Percentiles rank a stretch among this genome's conserved stretches.
phyloP scores from a whole-genome alignment of 2,797 vertebrate genomes.

The Gastrophryne carolinensis region DNA sequence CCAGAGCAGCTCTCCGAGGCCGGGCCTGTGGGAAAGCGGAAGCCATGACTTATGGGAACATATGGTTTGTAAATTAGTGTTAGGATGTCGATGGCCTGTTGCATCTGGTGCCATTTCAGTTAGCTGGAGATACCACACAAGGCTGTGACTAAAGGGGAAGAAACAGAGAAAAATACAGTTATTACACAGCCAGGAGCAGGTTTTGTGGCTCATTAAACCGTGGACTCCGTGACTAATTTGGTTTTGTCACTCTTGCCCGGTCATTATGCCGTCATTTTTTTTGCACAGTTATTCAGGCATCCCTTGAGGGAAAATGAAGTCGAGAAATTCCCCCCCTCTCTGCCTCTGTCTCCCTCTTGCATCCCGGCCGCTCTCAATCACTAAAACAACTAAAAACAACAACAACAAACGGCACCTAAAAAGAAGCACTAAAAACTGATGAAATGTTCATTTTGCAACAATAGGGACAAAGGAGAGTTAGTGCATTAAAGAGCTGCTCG shows the following conservation, averaged over 20 bases:
- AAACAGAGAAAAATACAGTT: conserved; percentile 94
- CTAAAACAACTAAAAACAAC: conserved; percentile 54
- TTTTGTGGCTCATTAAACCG: conserved; percentile 97
- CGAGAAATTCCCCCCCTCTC: conserved; percentile 72
- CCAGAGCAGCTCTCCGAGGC: conserved; percentile 63
- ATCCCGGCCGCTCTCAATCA: conserved; percentile 69
- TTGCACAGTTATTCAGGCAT: conserved; percentile 97
- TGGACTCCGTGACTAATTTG: conserved; percentile 98
- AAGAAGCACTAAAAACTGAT: conserved; percentile 75
- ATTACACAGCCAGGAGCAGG: conserved; percentile 90
- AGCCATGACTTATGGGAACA: conserved; percentile 87
- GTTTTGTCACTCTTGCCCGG: conserved; percentile 92
- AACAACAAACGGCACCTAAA: conserved; percentile 59
- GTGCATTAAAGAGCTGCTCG: conserved; percentile 79
- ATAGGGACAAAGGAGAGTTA: conserved; percentile 76
- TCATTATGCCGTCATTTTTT: conserved; percentile 98
- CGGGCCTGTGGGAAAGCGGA: conserved; percentile 87
- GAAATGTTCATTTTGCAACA: conserved; percentile 82
- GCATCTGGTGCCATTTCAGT: conserved; percentile 91
- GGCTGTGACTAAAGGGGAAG: conserved; percentile 94
- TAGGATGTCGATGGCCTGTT: conserved; percentile 84
- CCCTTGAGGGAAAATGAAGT: conserved; percentile 80
- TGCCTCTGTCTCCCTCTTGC: too few relatives aligned
- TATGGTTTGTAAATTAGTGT: conserved; percentile 86
- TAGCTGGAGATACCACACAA: conserved; percentile 94